Base-by-base conservation (phyloP, 2,797 vertebrate genomes). In the Acridotheres tristis region DNA sequence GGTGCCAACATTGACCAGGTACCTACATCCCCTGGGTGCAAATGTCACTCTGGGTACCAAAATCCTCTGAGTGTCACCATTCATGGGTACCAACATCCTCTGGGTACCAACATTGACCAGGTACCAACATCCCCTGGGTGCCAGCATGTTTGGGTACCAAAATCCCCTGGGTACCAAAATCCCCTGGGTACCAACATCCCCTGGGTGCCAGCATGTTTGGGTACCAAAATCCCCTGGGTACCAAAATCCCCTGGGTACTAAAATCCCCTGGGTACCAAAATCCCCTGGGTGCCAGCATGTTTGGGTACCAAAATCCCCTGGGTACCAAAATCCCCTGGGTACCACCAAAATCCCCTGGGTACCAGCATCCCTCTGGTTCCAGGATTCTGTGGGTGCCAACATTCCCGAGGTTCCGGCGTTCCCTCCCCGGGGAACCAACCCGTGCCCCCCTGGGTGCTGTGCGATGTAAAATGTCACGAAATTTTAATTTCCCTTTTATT, bases 391-490 rank as follows among this genome's bases (percentile, higher is more conserved):
- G 21, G 43, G 16, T 47, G 16, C 45, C 45, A 20, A 4, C 79
- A 17, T 20, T 4, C 27, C 32, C 50, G 0, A 2, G 26, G 5
- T 42, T 7, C 67, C 17, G 3, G 9, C 8, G 5, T 16, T 18
- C 38, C 15, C 20, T 12, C 4, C n/a, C n/a, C 58, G 3, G 8
- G 63, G 9, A 42, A 2, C 40, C 32, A 4, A 5, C 32, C 5
- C 20, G 74, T 20, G 27, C 30, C 6, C 36, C 36, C 27, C 3
- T 0, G 34, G n/a, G 7, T 5, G 38, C 59, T 13, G 20, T 1
- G 38, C 16, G 11, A 7, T 5, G 11, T 16, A 4, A 18, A 72
- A 32, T 0, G 0, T 1, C 1, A 1, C 0, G 3, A 2, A 18
- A 3, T 36, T 36, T 36, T 36, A 10, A 36, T 36, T 36, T 36